A percentile compares a stretch with the other conserved stretches of the same genome.
Conservation (phyloP, 1,140 invertebrate species). For the Episyrphus balteatus region DNA sequence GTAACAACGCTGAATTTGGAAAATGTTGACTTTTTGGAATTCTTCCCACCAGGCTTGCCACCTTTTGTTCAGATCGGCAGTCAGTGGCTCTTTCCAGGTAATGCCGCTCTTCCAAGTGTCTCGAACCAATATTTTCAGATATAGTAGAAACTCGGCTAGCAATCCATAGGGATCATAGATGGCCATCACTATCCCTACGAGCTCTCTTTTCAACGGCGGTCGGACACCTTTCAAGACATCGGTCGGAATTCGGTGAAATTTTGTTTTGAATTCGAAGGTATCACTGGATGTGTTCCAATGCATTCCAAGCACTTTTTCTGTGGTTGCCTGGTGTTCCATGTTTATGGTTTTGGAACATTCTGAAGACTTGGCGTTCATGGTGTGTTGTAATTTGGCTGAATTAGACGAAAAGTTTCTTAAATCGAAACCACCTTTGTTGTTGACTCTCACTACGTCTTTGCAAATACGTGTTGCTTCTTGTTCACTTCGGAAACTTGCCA, state of each 20-base stretch:
- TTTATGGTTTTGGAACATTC: neutral
- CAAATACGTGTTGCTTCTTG: constrained; percentile 9
- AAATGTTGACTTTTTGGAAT: constrained; percentile 3
- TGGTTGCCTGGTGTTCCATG: constrained; percentile 3
- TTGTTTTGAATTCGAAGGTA: constrained; percentile 3
- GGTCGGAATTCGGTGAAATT: neutral
- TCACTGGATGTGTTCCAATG: constrained; percentile 5
- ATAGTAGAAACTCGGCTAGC: constrained; percentile 26
- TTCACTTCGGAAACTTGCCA: constrained; percentile 12
- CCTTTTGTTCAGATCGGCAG: neutral
- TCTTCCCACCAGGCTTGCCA: constrained; percentile 10
- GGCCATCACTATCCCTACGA: constrained; percentile 19
- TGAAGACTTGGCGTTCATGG: neutral
- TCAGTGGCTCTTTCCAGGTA: constrained; percentile 28
- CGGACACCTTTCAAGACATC: neutral
- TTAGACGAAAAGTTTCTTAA: constrained; percentile 10
- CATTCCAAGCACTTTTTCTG: constrained; percentile 8
- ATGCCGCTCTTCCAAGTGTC: constrained; percentile 24
- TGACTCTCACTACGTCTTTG: constrained; percentile 12
- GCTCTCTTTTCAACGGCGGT: constrained; percentile 19
- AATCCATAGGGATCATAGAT: constrained; percentile 35
- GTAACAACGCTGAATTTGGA: constrained; percentile 2
- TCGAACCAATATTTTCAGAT: constrained; percentile 34
- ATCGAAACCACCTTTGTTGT: constrained; percentile 9
- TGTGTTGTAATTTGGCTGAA: constrained; percentile 4